phyloP scores from a whole-genome alignment of 2,113 vertebrate genomes.

The Pedetes capensis region DNA sequence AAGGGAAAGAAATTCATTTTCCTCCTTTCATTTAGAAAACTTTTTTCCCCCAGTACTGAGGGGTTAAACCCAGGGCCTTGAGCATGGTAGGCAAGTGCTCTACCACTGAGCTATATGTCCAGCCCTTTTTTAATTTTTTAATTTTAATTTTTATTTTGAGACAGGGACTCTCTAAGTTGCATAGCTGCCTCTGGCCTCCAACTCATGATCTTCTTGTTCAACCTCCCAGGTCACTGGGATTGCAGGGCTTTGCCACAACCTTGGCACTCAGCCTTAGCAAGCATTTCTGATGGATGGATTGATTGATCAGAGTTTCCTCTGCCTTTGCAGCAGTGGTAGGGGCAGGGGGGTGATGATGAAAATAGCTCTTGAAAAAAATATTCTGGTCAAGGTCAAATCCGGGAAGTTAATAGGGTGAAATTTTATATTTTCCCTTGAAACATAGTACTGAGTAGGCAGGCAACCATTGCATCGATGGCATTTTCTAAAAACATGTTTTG shows the following conservation, averaged over 20 bases:
- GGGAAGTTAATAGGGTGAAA: not conserved
- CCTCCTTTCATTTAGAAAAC: not conserved
- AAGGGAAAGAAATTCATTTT: not conserved
- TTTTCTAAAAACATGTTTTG: constrained; percentile 26
- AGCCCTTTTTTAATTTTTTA: too few relatives aligned
- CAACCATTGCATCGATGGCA: not conserved
- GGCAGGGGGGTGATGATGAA: not conserved
- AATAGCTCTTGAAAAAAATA: not conserved
- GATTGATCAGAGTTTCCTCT: not conserved
- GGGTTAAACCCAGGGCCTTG: too few relatives aligned
- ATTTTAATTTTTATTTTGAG: too few relatives aligned
- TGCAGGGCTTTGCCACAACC: too few relatives aligned
- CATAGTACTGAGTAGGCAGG: not conserved
- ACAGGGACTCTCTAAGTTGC: too few relatives aligned
- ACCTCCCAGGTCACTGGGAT: too few relatives aligned
- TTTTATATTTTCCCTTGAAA: constrained; percentile 31
- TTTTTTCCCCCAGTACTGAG: too few relatives aligned
- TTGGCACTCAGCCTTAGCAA: too few relatives aligned
- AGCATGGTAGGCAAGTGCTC: too few relatives aligned
- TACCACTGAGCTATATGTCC: too few relatives aligned
- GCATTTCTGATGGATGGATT: not conserved
- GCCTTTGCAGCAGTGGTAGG: not conserved
- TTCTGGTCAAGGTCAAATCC: not conserved
- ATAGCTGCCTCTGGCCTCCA: too few relatives aligned
- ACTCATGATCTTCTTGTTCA: too few relatives aligned